These are phyloP conservation scores for Circaetus gallicus DNA, from an alignment of 2,113 vertebrate species.

Conservation along the genomic window DNA sequence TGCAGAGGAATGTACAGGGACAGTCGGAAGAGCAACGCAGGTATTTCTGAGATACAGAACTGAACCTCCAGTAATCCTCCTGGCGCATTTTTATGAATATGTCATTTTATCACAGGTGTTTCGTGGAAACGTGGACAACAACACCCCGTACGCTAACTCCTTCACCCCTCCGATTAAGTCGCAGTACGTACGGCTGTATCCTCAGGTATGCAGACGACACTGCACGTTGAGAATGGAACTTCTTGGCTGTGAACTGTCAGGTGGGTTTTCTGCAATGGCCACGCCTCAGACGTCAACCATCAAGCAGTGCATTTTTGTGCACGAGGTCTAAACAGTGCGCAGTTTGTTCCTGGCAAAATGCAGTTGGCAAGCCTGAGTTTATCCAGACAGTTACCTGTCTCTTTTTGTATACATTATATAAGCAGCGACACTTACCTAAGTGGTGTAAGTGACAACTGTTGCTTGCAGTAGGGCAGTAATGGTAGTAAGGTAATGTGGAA, in stretches of 20 bases:
- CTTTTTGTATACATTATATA: not conserved
- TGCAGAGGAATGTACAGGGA: rapidly evolving
- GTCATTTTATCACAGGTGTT: constrained; percentile 80
- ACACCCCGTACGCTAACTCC: constrained; percentile 92
- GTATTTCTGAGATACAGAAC: not conserved
- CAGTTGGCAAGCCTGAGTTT: not conserved
- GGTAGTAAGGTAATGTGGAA: no score
- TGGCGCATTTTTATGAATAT: not conserved
- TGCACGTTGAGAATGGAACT: constrained; percentile 97
- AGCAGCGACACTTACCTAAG: not conserved
- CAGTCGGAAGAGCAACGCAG: rapidly evolving
- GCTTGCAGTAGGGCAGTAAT: not conserved
- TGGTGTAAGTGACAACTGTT: not conserved
- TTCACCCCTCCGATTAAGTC: constrained; percentile 96
- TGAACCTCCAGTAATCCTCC: not conserved
- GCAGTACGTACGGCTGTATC: constrained; percentile 92
- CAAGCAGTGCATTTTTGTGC: not conserved
- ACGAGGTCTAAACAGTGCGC: rapidly evolving
- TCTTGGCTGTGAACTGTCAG: constrained; percentile 93
- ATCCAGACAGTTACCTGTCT: not conserved
- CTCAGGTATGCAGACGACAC: constrained; percentile 95
- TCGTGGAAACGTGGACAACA: constrained; percentile 94
- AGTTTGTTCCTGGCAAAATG: rapidly evolving
- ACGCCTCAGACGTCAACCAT: not conserved
- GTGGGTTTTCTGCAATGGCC: constrained; percentile 51